Evolutionary conservation across 2,888 invertebrate species (phyloP).

Genomic region (Nomada fucata): DNA sequence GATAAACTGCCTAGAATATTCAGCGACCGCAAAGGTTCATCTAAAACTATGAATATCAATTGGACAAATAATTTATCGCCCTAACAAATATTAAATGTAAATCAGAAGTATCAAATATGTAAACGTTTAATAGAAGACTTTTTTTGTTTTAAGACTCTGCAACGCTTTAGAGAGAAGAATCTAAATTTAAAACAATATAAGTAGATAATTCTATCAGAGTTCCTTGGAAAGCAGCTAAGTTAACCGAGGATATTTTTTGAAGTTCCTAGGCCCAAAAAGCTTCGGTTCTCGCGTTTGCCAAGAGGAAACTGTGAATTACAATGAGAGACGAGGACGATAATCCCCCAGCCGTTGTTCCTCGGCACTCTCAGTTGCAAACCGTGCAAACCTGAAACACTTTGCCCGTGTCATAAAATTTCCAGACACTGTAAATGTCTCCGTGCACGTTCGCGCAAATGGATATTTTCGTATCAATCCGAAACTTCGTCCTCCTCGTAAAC

Average conservation of each 20-base stretch:
- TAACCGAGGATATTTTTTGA: not conserved
- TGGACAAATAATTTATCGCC: no score
- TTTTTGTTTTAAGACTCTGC: no score
- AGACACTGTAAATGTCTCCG: not conserved
- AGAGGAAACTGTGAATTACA: slow-evolving; percentile 18
- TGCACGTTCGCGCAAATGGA: slow-evolving; percentile 2
- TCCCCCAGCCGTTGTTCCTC: slow-evolving; percentile 20
- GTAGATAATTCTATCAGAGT: not conserved
- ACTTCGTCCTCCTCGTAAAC: slow-evolving; percentile 50
- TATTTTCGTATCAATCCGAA: slow-evolving; percentile 24
- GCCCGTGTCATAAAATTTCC: slow-evolving; percentile 21
- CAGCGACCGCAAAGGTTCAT: no score
- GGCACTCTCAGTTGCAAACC: slow-evolving; percentile 2
- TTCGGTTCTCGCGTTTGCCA: slow-evolving; percentile 6
- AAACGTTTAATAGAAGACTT: no score
- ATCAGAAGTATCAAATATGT: no score
- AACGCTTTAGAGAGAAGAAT: no score
- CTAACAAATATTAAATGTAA: no score
- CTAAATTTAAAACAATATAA: not conserved
- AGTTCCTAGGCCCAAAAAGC: not conserved
- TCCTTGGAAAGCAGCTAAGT: not conserved
- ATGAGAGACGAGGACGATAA: slow-evolving; percentile 20
- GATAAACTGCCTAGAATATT: no score
- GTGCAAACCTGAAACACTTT: slow-evolving; percentile 13
- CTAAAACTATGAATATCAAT: no score